phyloP scores from a whole-genome alignment of 2,113 vertebrate species.

The Lethenteron reissneri region DNA sequence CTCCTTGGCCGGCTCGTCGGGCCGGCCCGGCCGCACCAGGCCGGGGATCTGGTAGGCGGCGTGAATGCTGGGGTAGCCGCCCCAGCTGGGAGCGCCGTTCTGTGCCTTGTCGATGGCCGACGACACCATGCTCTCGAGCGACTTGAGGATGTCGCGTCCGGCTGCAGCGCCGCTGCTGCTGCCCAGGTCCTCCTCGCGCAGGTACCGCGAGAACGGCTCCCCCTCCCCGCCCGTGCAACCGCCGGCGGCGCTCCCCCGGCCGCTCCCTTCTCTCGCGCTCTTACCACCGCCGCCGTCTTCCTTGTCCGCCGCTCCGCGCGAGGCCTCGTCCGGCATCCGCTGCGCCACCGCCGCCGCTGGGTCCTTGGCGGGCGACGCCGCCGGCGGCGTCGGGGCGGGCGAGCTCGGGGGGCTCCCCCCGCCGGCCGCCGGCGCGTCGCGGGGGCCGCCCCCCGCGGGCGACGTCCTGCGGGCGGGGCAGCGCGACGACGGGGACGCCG shows the following conservation, averaged over 20 bases:
- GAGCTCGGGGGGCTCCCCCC: no score
- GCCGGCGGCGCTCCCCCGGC: no score
- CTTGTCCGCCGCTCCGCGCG: no score
- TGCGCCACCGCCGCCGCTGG: slow-evolving; percentile 23
- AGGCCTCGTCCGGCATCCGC: slow-evolving; percentile 37
- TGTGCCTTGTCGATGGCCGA: slow-evolving; percentile 50
- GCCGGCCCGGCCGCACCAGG: slow-evolving; percentile 33
- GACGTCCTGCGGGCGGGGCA: no score
- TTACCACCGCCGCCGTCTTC: no score
- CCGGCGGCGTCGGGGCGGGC: slow-evolving; percentile 23
- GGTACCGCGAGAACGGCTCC: slow-evolving; percentile 43
- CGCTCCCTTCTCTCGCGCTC: no score
- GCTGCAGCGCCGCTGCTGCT: slow-evolving; percentile 64
- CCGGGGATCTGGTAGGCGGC: slow-evolving; percentile 89
- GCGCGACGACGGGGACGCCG: no score
- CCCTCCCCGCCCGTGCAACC: no score
- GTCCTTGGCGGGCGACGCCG: slow-evolving; percentile 35
- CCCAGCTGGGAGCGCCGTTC: slow-evolving; percentile 56
- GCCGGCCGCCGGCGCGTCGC: no score
- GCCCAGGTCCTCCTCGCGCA: slow-evolving; percentile 82
- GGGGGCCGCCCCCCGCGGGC: no score
- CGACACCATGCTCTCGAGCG: slow-evolving; percentile 69
- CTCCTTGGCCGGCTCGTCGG: no score
- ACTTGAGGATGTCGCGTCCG: slow-evolving; percentile 88
- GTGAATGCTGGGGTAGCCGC: slow-evolving; percentile 86